phyloP scores from a whole-genome alignment of 2,113 vertebrate genomes.

The Cervus canadensis region DNA sequence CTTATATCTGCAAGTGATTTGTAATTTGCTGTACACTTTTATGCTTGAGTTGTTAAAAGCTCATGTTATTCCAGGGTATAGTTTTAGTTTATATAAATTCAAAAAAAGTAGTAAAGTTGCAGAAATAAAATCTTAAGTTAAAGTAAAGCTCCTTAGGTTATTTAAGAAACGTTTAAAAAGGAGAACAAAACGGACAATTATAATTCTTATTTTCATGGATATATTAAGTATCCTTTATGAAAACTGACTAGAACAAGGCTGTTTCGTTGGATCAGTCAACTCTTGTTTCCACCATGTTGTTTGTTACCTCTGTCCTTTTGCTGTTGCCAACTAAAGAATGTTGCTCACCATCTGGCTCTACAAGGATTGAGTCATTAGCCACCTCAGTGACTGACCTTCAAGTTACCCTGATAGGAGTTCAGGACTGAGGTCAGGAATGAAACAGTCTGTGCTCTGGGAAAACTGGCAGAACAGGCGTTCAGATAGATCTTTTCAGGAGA shows the following conservation, averaged over 20 bases:
- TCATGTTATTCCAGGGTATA: not conserved
- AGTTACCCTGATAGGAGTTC: not conserved
- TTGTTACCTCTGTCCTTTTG: not conserved
- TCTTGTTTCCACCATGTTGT: not conserved
- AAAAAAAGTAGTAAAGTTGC: not conserved
- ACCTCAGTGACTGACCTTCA: not conserved
- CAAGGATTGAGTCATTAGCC: not conserved
- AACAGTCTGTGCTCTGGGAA: not conserved
- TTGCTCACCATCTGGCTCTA: not conserved
- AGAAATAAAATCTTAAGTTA: not conserved
- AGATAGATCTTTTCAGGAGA: not conserved
- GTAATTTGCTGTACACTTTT: not conserved
- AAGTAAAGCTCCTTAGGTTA: not conserved
- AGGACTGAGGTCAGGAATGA: not conserved
- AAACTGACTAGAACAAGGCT: not conserved
- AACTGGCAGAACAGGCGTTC: not conserved
- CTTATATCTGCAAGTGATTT: constrained; percentile 26
- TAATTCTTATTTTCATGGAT: not conserved
- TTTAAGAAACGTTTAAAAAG: not conserved
- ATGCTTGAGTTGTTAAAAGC: not conserved
- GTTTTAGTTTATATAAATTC: not conserved
- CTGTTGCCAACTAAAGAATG: not conserved
- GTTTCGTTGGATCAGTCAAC: not conserved
- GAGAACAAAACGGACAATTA: not conserved
- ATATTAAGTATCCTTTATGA: not conserved